Base-by-base conservation (phyloP, 2,113 vertebrate genomes). In the Chloropsis cyanopogon region DNA sequence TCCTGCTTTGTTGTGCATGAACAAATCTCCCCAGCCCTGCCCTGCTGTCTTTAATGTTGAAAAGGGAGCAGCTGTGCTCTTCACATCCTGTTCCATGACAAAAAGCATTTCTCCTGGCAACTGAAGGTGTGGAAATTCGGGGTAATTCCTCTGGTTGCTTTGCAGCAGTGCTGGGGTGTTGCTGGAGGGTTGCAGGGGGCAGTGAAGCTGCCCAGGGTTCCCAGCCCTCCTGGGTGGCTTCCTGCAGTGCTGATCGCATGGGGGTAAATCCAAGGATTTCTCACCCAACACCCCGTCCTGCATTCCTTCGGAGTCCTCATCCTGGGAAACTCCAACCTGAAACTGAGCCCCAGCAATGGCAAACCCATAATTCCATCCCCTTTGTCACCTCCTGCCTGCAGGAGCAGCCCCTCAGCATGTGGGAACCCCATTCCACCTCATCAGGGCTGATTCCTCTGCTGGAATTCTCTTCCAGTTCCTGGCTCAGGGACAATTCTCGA, bases 61-160 rank as follows among this genome's bases (percentile, higher is more conserved):
- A 39, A 93, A 93, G 91, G 1, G 11, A 92, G 71, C 59, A 92
- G 75, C 88, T 77, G 54, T 41, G 37, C n/a, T 22, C 76, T 47
- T 77, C 85, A 41, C 79, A 49, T 53, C 50, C 7, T 2, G 63
- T n/a, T 19, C 8, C 26, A 33, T 50, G n/a, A 60, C 3, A 12
- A 69, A 50, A 79, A 70, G 54, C 8, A 0, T 95, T 92, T 94
- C 91, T 95, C 91, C 64, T 94, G 91, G 87, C 89, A 92, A 87
- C 66, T 35, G 24, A 19, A 85, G 84, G 41, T 82, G 86, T 87
- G 92, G 73, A 76, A 72, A 79, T 10, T 46, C 13, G 57, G 59
- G 59, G 49, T 72, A 41, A 33, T 56, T 57, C 53, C 3, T 17
- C 11, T 2, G 9, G 37, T 15, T 71, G 69, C 56, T 35, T 53